Conservation (phyloP, 2,113 vertebrate species). For the Fregetta grallaria region DNA sequence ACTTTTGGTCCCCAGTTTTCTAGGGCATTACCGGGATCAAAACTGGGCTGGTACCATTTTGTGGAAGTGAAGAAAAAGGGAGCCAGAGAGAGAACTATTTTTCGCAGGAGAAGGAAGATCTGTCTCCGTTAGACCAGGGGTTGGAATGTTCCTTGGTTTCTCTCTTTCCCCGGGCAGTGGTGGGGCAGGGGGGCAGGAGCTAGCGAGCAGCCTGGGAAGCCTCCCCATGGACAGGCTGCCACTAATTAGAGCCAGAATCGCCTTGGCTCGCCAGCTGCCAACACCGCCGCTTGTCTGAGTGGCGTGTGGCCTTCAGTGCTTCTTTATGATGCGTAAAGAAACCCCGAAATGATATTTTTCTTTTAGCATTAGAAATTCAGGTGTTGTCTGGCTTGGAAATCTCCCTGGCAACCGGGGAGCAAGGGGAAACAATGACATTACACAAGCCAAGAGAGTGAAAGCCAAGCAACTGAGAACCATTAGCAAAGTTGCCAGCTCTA, state of each 20-base stretch:
- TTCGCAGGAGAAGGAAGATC: not conserved
- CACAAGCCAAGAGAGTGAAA: not conserved
- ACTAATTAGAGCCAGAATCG: not conserved
- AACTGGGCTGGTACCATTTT: not conserved
- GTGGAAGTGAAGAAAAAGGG: not conserved
- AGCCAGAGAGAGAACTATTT: not conserved
- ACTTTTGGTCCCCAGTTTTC: not conserved
- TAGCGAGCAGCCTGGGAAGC: not conserved
- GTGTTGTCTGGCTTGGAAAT: not conserved
- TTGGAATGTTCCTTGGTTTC: not conserved
- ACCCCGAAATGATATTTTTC: not conserved
- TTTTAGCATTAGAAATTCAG: conserved; percentile 1
- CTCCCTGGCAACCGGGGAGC: not conserved
- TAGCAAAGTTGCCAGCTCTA: not conserved
- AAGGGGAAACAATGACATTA: not conserved
- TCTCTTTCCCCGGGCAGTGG: rapidly evolving
- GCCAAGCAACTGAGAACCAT: not conserved
- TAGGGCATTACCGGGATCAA: not conserved
- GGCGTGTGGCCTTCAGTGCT: not conserved
- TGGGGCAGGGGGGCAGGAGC: not conserved
- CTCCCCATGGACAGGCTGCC: not conserved
- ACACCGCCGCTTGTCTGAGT: not conserved
- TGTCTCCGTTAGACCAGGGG: not conserved
- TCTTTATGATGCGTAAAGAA: not conserved
- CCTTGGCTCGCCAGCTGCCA: not conserved